Percentiles rank a stretch among this genome's conserved stretches.
phyloP scores from a whole-genome alignment of 2,113 vertebrate genomes.

The Pterophyllum scalare region DNA sequence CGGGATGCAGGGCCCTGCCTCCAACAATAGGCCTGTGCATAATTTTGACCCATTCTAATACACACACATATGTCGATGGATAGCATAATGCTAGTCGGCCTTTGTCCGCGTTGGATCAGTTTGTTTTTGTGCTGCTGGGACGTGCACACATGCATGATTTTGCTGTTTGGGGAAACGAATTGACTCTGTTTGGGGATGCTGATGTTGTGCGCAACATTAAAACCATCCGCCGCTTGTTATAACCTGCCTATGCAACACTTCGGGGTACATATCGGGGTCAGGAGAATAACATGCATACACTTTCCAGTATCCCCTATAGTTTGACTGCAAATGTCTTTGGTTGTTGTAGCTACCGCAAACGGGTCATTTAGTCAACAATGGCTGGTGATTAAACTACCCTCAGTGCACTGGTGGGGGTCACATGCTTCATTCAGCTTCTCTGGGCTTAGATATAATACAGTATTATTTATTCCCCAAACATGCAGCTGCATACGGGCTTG shows the following conservation, averaged over 20 bases:
- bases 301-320: neutral
- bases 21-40: slow-evolving; percentile 69
- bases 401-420: slow-evolving; percentile 64
- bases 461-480: slow-evolving; percentile 15
- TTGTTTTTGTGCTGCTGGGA: slow-evolving; percentile 1
- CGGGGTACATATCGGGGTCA: slow-evolving; percentile 57
- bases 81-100: slow-evolving; percentile 75
- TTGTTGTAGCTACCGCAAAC: slow-evolving; percentile 31
- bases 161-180: neutral
- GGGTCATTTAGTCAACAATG: slow-evolving; percentile 77
- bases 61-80: slow-evolving; percentile 46
- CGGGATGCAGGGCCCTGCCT: slow-evolving; percentile 68
- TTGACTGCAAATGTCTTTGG: neutral
- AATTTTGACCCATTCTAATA: slow-evolving; percentile 48
- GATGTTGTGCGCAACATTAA: slow-evolving; percentile 59
- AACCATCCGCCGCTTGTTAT: neutral
- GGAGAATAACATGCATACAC: slow-evolving; percentile 34
- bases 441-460: slow-evolving; percentile 46
- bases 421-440: slow-evolving; percentile 61
- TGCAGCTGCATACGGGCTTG: neutral
- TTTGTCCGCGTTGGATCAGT: slow-evolving; percentile 62
- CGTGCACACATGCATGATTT: slow-evolving; percentile 12
- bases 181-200: neutral
- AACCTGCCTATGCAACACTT: slow-evolving; percentile 47
- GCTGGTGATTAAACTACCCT: slow-evolving; percentile 48